Evolutionary conservation across 2,888 invertebrate species (phyloP).

Genomic region (Caenorhabditis sp.): DNA sequence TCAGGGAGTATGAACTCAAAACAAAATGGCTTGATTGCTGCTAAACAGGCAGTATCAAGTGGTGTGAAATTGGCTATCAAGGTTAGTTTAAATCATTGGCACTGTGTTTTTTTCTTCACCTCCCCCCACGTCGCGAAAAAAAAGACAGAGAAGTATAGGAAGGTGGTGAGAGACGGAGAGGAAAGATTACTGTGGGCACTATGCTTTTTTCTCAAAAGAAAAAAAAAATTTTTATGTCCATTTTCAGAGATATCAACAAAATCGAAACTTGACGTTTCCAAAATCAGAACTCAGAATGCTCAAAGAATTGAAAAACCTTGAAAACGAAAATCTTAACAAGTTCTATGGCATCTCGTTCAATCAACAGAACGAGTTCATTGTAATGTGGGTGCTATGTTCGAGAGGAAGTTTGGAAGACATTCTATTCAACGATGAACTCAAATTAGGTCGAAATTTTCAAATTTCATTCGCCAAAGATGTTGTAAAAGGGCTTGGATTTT

Average conservation of each 20-base stretch:
- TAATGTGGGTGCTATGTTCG: slow-evolving; percentile 66
- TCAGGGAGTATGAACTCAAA: slow-evolving; percentile 61
- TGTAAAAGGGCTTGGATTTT: slow-evolving; percentile 65
- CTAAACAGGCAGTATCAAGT: slow-evolving; percentile 66
- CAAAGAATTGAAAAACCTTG: slow-evolving; percentile 67
- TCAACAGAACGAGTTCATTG: slow-evolving; percentile 69
- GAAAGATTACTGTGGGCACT: no score
- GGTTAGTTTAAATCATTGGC: no score
- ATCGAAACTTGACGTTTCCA: slow-evolving; percentile 63
- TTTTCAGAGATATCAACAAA: slow-evolving; percentile 58
- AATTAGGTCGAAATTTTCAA: slow-evolving; percentile 69
- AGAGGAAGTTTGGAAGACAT: slow-evolving; percentile 69
- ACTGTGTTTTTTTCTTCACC: no score
- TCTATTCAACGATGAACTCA: slow-evolving; percentile 69
- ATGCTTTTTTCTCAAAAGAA: no score
- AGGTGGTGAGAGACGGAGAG: no score
- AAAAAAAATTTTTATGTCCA: no score
- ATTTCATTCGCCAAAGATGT: slow-evolving; percentile 70
- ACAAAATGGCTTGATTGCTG: slow-evolving; percentile 61
- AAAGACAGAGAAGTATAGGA: no score
- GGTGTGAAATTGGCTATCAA: slow-evolving; percentile 66
- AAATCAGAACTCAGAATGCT: slow-evolving; percentile 59
- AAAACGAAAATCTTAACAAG: slow-evolving; percentile 69
- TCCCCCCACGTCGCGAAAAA: no score
- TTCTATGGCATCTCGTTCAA: slow-evolving; percentile 70